phyloP scores from a whole-genome alignment of 2,113 vertebrate species.

The Cichladusa arquata region DNA sequence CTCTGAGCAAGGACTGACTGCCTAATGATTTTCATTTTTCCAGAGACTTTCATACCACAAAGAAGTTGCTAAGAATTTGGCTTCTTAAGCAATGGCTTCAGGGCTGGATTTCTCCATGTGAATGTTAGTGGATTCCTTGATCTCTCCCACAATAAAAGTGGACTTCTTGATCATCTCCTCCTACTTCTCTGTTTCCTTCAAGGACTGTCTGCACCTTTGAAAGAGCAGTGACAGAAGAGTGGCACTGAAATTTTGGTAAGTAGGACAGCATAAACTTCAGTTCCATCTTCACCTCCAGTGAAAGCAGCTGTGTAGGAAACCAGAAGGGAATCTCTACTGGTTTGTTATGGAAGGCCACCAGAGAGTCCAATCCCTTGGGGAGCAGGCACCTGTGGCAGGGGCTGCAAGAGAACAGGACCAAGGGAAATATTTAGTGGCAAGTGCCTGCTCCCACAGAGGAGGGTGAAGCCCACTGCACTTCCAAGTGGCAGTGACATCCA shows the following conservation, averaged over 20 bases:
- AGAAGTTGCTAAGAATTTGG: neutral
- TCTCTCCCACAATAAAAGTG: neutral
- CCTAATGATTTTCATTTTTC: slow-evolving; percentile 41
- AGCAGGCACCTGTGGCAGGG: fast-evolving
- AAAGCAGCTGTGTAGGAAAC: neutral
- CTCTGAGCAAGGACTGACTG: neutral
- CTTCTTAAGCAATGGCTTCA: neutral
- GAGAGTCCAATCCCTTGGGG: neutral
- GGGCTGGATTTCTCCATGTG: neutral
- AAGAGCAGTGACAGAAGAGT: neutral
- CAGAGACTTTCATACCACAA: neutral
- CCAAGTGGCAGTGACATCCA: neutral
- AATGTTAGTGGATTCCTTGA: neutral
- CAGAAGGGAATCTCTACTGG: neutral
- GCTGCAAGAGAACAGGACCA: neutral
- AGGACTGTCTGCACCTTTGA: neutral
- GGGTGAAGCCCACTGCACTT: neutral
- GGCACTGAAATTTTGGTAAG: neutral
- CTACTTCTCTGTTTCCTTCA: neutral
- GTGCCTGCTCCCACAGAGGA: neutral
- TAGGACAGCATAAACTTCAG: neutral
- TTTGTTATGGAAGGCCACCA: neutral
- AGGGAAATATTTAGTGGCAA: neutral
- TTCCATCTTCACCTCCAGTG: neutral
- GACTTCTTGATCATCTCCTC: neutral